phyloP scores from a whole-genome alignment of 2,113 vertebrate genomes.

The Dolichotis patagonum region DNA sequence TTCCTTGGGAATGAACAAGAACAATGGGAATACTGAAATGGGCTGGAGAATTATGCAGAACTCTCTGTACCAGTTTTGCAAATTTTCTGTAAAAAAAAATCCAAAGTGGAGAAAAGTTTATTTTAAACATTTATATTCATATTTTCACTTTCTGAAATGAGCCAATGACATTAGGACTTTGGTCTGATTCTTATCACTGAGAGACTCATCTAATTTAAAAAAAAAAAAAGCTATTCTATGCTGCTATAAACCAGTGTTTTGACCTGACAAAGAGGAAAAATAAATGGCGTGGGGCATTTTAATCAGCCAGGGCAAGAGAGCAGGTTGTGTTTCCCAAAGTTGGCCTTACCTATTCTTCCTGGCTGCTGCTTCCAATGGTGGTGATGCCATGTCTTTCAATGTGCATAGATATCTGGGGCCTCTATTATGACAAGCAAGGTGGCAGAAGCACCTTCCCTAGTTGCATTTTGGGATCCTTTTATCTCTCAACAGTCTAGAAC shows the following conservation, averaged over 20 bases:
- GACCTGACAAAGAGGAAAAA: background rate
- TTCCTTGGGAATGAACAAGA: background rate
- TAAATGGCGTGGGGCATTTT: background rate
- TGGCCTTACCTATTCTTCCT: background rate
- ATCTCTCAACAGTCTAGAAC: background rate
- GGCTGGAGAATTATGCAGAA: background rate
- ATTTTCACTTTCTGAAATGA: background rate
- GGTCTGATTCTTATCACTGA: background rate
- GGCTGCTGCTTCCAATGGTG: background rate
- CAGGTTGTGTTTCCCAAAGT: background rate
- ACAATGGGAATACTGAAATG: background rate
- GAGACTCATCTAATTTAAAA: background rate
- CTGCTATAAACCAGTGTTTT: background rate
- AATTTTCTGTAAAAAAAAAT: constrained; percentile 26
- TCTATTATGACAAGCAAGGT: background rate
- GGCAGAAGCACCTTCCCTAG: background rate
- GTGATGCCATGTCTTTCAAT: too few relatives aligned
- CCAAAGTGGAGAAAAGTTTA: background rate
- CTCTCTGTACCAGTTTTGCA: background rate
- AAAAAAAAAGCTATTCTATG: background rate
- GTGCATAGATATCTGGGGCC: background rate
- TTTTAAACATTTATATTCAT: background rate
- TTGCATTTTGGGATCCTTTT: background rate
- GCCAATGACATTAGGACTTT: background rate
- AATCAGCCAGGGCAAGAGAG: background rate